Base-by-base conservation (phyloP, 2,113 vertebrate genomes). In the Deroptyus accipitrinus region DNA sequence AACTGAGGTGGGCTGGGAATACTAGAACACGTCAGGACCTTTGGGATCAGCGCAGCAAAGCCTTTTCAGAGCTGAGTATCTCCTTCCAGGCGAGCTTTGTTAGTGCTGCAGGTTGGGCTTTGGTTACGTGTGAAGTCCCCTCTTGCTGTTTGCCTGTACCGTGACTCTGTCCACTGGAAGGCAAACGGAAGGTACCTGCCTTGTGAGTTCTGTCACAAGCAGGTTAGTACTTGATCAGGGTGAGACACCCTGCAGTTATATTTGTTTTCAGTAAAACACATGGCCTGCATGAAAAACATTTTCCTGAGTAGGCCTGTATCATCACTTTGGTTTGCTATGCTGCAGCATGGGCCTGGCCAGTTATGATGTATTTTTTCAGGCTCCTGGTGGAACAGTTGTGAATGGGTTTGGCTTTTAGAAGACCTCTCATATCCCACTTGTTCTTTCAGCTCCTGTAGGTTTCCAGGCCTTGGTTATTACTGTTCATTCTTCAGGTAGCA, bases 101-200 rank as follows among this genome's bases (percentile, higher is more conserved):
- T 1, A 1, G 57, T 1, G 5, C 46, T 30, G 41, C 41, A 20
- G 57, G 49, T 4, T 9, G 13, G 49, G 49, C 49, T 64, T 48
- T 13, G 49, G 49, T 35, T 55, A 20, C 1, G 1, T 0, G 0
- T 19, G 30, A 31, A 16, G 59, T 48, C 24, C 59, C 49, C 35
- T 25, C 24, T 31, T 2, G 2, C 67, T 17, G 24, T 28, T 11
- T 55, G 68, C 39, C 27, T 48, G 18, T 18, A 7, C 35, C 0
- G 0, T 27, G 31, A 22, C 61, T 74, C 31, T 5, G 9, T 24
- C 48, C 2, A 0, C 49, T 6, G 18, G 42, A 13, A 55, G 62
- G 7, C 22, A 17, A 54, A 46, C 0, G 0, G 39, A n/a, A 61
- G 67, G 13, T 8, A 16, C 37, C 61, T 5, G 22, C 7, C 0